Conservation (phyloP, 2,888 invertebrate species). For the Melikaiella ostensackeni region DNA sequence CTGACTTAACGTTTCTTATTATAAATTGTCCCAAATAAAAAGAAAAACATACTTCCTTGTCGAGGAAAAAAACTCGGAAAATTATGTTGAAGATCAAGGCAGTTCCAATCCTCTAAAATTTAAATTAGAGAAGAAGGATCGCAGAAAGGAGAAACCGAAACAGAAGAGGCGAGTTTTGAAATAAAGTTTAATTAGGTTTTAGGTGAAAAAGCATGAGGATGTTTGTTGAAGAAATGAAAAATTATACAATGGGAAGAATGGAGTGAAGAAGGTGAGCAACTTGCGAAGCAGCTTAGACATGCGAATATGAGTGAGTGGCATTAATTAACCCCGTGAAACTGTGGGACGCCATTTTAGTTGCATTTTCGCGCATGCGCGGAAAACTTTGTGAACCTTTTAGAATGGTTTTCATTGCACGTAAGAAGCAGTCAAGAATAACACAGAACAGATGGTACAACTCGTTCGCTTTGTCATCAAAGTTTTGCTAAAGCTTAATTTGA, state of each 20-base stretch:
- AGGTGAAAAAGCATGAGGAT: slow-evolving; percentile 3
- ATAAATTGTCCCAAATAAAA: background rate
- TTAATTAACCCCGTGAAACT: slow-evolving; percentile 38
- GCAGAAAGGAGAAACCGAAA: background rate
- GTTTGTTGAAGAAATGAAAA: slow-evolving; percentile 39
- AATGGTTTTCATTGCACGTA: slow-evolving; percentile 20
- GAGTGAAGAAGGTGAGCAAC: slow-evolving; percentile 34
- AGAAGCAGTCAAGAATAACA: slow-evolving; percentile 33
- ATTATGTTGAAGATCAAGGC: background rate
- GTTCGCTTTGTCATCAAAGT: slow-evolving; percentile 29
- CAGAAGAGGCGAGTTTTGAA: slow-evolving; percentile 1
- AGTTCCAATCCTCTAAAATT: background rate
- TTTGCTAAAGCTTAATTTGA: background rate
- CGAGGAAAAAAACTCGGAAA: background rate
- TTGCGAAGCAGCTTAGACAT: slow-evolving; percentile 35
- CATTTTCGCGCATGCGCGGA: slow-evolving; percentile 9
- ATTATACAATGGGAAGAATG: slow-evolving; percentile 33
- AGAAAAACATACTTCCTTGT: background rate
- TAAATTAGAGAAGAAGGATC: background rate
- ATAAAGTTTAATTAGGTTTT: slow-evolving; percentile 39
- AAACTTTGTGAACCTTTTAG: slow-evolving; percentile 39
- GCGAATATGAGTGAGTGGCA: slow-evolving; percentile 39
- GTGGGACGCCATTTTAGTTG: slow-evolving; percentile 3
- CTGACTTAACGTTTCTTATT: background rate
- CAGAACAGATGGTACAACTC: slow-evolving; percentile 16